Conservation (phyloP, 2,888 invertebrate genomes). For the Drosophila pegasa region DNA sequence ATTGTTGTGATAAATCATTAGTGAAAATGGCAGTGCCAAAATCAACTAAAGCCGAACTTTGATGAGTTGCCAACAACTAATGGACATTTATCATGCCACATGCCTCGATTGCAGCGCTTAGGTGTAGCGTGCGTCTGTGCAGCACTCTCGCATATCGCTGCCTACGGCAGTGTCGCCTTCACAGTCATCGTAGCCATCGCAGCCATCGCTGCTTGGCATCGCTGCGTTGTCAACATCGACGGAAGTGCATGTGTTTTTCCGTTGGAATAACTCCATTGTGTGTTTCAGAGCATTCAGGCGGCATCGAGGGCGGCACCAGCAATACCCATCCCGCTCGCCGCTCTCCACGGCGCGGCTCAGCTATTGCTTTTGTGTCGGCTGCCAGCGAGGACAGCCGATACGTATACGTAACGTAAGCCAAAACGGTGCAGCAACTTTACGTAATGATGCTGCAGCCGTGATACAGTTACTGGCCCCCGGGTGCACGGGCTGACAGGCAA, state of each 20-base stretch:
- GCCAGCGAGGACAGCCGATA: slow-evolving; percentile 37
- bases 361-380: slow-evolving; percentile 18
- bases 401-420: slow-evolving; percentile 73
- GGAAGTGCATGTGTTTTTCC: slow-evolving; percentile 80
- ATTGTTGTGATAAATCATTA: slow-evolving; percentile 34
- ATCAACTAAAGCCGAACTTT: slow-evolving; percentile 33
- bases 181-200: slow-evolving; percentile 17
- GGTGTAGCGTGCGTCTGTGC: slow-evolving; percentile 42
- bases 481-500: slow-evolving; percentile 41
- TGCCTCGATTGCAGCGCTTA: slow-evolving; percentile 42
- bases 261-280: slow-evolving; percentile 81
- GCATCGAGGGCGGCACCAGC: slow-evolving; percentile 55
- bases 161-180: slow-evolving; percentile 38
- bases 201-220: slow-evolving; percentile 35
- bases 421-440: slow-evolving; percentile 56
- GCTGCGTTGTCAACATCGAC: slow-evolving; percentile 71
- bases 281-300: slow-evolving; percentile 73
- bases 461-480: slow-evolving; percentile 47
- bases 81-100: slow-evolving; percentile 48
- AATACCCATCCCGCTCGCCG: slow-evolving; percentile 17
- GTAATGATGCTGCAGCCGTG: slow-evolving; percentile 64
- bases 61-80: slow-evolving; percentile 48
- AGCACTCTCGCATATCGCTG: slow-evolving; percentile 32
- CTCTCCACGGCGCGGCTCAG: not conserved
- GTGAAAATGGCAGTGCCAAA: slow-evolving; percentile 26